These are phyloP conservation scores for Colius striatus DNA, from an alignment of 2,113 vertebrate genomes.

Conservation along the genomic window DNA sequence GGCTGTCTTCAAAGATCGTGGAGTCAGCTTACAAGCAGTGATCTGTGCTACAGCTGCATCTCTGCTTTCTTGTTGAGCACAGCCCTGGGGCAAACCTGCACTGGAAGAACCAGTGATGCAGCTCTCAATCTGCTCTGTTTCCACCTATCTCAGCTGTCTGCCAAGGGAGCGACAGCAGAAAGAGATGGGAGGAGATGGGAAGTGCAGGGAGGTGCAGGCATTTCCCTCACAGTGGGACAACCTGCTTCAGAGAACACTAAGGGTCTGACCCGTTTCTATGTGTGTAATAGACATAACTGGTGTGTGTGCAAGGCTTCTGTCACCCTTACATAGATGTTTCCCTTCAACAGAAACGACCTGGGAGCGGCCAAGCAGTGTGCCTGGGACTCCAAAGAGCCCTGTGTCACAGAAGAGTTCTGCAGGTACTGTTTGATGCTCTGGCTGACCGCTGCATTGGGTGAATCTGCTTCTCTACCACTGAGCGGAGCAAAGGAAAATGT, in stretches of 20 bases:
- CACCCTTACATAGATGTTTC: constrained; percentile 3
- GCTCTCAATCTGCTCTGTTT: background rate
- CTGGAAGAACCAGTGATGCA: background rate
- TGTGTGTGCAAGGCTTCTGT: background rate
- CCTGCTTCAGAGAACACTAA: background rate
- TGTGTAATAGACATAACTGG: background rate
- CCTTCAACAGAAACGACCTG: constrained; percentile 90
- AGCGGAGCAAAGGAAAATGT: background rate
- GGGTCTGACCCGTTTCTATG: background rate
- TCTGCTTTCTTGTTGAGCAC: background rate
- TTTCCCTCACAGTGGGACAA: background rate
- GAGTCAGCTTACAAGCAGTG: background rate
- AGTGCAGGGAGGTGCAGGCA: background rate
- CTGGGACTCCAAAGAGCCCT: constrained; percentile 88
- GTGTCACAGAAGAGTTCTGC: constrained; percentile 87
- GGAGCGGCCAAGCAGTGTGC: constrained; percentile 88
- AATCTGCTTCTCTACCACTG: background rate
- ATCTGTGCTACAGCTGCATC: background rate
- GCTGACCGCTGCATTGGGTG: background rate
- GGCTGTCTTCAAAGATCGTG: fast-evolving
- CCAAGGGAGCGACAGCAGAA: background rate
- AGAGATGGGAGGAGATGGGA: background rate
- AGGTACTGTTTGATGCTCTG: constrained; percentile 77
- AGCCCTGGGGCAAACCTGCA: background rate
- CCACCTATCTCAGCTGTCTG: background rate